These are phyloP conservation scores for Symphodus melops DNA, from an alignment of 2,113 vertebrate genomes.

Conservation along the genomic window DNA sequence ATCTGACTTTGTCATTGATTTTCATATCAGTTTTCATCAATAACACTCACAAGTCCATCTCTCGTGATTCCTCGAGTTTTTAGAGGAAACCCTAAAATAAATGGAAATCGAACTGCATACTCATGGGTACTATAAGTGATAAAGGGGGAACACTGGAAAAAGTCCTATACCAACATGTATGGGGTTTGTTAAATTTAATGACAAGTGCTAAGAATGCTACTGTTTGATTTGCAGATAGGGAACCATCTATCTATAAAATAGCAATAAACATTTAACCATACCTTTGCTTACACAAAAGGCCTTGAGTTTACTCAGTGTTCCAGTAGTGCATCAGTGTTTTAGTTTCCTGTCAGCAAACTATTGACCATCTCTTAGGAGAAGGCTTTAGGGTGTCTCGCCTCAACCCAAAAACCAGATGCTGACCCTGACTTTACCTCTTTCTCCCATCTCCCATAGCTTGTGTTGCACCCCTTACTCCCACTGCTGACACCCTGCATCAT, in stretches of 20 bases:
- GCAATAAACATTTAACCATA: not conserved
- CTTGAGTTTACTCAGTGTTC: not conserved
- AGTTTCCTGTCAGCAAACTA: slow-evolving; percentile 21
- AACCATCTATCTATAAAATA: not conserved
- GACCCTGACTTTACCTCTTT: slow-evolving; percentile 10
- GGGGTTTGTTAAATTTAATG: too few relatives aligned
- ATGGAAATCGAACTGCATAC: too few relatives aligned
- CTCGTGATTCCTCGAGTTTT: too few relatives aligned
- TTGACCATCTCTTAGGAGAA: not conserved
- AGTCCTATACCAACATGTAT: not conserved
- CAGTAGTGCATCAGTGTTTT: slow-evolving; percentile 13
- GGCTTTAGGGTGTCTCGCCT: slow-evolving; percentile 17
- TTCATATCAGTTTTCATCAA: too few relatives aligned
- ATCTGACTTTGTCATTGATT: too few relatives aligned
- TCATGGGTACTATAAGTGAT: too few relatives aligned
- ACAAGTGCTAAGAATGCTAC: too few relatives aligned
- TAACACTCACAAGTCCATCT: too few relatives aligned
- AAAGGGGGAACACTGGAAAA: not conserved
- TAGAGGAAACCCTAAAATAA: too few relatives aligned
- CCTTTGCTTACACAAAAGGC: not conserved
- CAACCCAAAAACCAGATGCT: slow-evolving; percentile 48
- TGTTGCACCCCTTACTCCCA: slow-evolving; percentile 35
- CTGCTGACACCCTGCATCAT: slow-evolving; percentile 32
- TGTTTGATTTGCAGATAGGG: too few relatives aligned
- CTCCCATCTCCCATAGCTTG: not conserved